phyloP scores from a whole-genome alignment of 2,888 invertebrate genomes.

The Thereva unica region DNA sequence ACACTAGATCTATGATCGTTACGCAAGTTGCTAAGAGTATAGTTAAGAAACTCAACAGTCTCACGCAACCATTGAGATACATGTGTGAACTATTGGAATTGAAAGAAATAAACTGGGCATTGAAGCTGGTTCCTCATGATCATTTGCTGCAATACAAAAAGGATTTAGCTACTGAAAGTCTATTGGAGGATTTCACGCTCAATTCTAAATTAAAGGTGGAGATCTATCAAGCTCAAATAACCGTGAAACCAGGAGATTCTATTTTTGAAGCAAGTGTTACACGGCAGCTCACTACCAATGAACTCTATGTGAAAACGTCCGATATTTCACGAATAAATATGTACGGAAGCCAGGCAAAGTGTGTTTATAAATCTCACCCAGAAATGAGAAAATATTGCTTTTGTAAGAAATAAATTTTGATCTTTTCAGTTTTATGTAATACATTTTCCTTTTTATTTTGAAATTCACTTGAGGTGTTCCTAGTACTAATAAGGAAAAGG shows the following conservation, averaged over 20 bases:
- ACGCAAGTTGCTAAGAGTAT: slow-evolving; percentile 66
- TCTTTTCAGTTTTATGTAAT: neutral
- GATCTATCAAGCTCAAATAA: slow-evolving; percentile 79
- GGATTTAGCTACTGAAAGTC: slow-evolving; percentile 81
- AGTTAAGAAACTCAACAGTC: slow-evolving; percentile 66
- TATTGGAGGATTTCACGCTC: slow-evolving; percentile 74
- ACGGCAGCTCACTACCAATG: slow-evolving; percentile 63
- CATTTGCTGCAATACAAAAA: slow-evolving; percentile 72
- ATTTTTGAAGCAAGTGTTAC: slow-evolving; percentile 82
- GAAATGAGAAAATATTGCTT: slow-evolving; percentile 84
- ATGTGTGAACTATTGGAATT: slow-evolving; percentile 67
- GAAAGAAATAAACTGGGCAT: slow-evolving; percentile 69
- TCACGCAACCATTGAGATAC: slow-evolving; percentile 61
- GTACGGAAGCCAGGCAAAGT: slow-evolving; percentile 80
- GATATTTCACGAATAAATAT: slow-evolving; percentile 80
- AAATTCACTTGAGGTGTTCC: too few species aligned
- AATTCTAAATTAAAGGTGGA: slow-evolving; percentile 62
- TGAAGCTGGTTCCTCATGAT: slow-evolving; percentile 69
- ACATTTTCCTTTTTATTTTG: neutral
- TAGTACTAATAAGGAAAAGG: too few species aligned
- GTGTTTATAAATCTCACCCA: slow-evolving; percentile 73
- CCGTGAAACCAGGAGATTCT: slow-evolving; percentile 73
- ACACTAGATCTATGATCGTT: slow-evolving; percentile 49
- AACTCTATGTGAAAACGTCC: slow-evolving; percentile 66
- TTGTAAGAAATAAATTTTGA: slow-evolving; percentile 59